Conservation (phyloP, 2,888 invertebrate species). For the Gnatocerus cornutus region DNA sequence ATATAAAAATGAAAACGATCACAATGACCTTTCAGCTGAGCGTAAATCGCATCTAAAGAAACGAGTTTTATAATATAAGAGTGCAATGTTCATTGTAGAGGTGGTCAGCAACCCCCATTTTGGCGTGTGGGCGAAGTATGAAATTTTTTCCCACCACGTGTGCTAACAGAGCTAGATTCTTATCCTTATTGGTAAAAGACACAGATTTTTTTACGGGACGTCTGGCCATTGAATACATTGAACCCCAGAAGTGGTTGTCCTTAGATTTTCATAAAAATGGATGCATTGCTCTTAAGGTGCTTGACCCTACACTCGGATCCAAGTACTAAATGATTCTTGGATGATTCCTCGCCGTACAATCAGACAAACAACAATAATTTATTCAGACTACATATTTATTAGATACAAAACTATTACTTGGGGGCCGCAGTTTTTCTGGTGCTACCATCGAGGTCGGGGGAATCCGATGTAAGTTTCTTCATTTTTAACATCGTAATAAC, state of each 20-base stretch:
- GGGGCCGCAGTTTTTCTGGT: background rate
- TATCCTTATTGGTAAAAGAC: slow-evolving; percentile 42
- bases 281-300: slow-evolving; percentile 71
- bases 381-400: slow-evolving; percentile 46
- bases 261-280: slow-evolving; percentile 74
- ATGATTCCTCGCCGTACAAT: slow-evolving; percentile 47
- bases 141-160: slow-evolving; percentile 14
- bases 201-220: slow-evolving; percentile 54
- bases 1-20: slow-evolving; percentile 66
- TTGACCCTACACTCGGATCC: slow-evolving; percentile 61
- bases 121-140: slow-evolving; percentile 24
- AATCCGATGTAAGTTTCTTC: no score
- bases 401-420: background rate
- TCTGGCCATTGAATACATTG: slow-evolving; percentile 60
- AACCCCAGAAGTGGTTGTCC: slow-evolving; percentile 72
- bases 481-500: background rate
- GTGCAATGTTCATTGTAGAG: slow-evolving; percentile 35
- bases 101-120: slow-evolving; percentile 48
- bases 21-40: slow-evolving; percentile 65
- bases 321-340: slow-evolving; percentile 53
- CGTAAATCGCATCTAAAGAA: slow-evolving; percentile 61
- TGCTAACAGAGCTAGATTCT: slow-evolving; percentile 22
- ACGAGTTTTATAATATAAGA: slow-evolving; percentile 59
- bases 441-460: background rate
- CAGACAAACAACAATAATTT: slow-evolving; percentile 32